Evolutionary conservation across 2,113 vertebrate genomes (phyloP).

Genomic region (Nicator chloris): DNA sequence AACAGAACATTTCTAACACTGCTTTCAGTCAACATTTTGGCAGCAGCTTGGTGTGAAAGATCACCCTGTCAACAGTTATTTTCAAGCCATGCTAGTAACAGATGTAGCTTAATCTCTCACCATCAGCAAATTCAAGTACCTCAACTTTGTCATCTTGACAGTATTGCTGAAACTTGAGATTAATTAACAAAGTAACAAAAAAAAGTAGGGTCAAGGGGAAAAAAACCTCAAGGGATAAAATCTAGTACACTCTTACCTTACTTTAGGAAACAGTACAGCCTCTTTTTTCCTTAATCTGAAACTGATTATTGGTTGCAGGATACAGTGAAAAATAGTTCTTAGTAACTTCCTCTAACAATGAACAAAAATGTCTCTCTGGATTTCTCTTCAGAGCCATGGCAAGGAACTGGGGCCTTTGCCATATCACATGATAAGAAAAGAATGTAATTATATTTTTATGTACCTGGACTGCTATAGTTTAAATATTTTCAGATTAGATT

Average conservation of each 20-base stretch:
- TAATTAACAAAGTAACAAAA: not conserved
- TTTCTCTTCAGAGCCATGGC: constrained; percentile 75
- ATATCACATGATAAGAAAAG: constrained; percentile 81
- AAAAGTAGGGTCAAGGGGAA: not conserved
- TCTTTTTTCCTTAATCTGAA: not conserved
- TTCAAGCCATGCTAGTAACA: not conserved
- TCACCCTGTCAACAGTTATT: not conserved
- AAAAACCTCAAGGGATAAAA: not conserved
- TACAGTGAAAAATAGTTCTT: not conserved
- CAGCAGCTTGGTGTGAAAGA: not conserved
- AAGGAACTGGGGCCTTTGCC: constrained; percentile 85
- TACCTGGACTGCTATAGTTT: not conserved
- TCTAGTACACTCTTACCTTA: not conserved
- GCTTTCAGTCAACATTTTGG: not conserved
- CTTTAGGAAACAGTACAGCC: not conserved
- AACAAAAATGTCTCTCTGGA: not conserved
- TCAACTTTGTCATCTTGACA: not conserved
- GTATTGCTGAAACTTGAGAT: not conserved
- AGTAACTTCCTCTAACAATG: not conserved
- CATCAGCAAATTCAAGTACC: not conserved
- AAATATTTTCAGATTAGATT: not conserved
- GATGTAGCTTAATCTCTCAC: not conserved
- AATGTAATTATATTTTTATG: constrained; percentile 59
- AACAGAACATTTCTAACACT: not conserved
- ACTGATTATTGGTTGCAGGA: not conserved